Conservation (phyloP, 1,140 invertebrate species). For the Zaprionus taronus region DNA sequence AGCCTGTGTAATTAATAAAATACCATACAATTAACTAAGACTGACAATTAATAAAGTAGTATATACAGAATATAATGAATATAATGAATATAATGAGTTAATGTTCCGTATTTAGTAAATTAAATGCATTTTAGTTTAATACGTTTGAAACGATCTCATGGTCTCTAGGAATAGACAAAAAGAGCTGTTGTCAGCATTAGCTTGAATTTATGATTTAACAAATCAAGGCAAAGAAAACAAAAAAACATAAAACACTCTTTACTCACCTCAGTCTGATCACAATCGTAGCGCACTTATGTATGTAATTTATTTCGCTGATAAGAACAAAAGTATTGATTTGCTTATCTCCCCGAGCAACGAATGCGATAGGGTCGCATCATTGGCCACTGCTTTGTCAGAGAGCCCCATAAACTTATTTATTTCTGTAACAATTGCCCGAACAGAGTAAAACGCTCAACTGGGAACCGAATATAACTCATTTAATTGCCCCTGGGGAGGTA, state of each 20-base stretch:
- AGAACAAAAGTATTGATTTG: constrained; percentile 12
- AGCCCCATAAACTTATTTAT: constrained; percentile 14
- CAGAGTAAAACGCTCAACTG: constrained; percentile 12
- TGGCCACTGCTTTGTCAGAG: constrained; percentile 8
- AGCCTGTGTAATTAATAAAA: not conserved
- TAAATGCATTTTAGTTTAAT: not conserved
- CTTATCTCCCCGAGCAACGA: constrained; percentile 18
- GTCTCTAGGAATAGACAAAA: no score
- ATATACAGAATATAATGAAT: no score
- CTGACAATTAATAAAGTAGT: not conserved
- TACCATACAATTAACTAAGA: not conserved
- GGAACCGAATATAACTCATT: constrained; percentile 34
- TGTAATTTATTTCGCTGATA: constrained; percentile 10
- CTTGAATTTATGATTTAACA: not conserved
- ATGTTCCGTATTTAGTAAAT: not conserved
- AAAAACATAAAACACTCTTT: not conserved
- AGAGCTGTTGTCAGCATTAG: no score
- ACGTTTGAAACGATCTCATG: no score
- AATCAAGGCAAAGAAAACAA: not conserved
- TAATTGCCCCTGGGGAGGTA: constrained; percentile 32
- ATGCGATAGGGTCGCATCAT: constrained; percentile 24
- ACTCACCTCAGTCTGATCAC: not conserved
- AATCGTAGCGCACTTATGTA: not conserved
- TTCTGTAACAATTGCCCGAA: constrained; percentile 11
- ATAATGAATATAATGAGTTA: not conserved